Evolutionary conservation across 1,140 invertebrate species (phyloP), one percentile per base, ranked within the genome.

Genomic region (Apis cerana): DNA sequence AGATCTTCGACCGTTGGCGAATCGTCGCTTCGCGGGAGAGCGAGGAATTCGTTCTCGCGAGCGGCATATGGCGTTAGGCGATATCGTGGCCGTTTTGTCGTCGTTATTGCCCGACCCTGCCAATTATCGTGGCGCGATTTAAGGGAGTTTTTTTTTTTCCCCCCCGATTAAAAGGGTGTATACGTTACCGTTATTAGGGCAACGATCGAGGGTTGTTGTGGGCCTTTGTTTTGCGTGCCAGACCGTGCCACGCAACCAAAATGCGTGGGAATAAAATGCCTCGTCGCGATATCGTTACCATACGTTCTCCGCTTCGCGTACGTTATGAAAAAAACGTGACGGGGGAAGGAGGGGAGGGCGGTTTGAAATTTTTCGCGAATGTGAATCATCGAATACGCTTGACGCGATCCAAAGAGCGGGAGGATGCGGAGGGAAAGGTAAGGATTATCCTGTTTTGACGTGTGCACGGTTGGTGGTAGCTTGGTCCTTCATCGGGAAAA

Each of bases 381-480:
- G 61, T 80, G 70, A 80, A 80, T 80, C 70, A 75, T 11, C 79
- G 19, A 27, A 19, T 33, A 9, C 19, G 17, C 56, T 33, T 33
- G 4, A 43, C 3, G 0, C 33, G 33, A 43, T 43, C 4, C 33
- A 43, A 43, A 5, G 33, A 43, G 0, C 33, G 33, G 4, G 0
- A 43, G 33, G 33, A 7, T 43, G 4, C 33, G 33, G 2, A 33
- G 33, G 2, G 7, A 43, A 43, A 43, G 33, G 33, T 7, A 43
- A 43, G 77, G 87, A 89, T 91, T 88, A 90, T 88, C 77, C 84
- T 91, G 90, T 91, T 91, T 91, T 91, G 90, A 91, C 90, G 89
- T 80, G 64, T 77, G 80, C 90, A 71, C 89, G 79, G 89, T 88
- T 80, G 90, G 90, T 82, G 90, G 90, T 87, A 82, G 52, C 62